A percentile compares a stretch with the other conserved stretches of the same genome.
These are phyloP conservation scores for Drosophila demipolita DNA, from an alignment of 2,888 invertebrate species.

Conservation along the genomic window DNA sequence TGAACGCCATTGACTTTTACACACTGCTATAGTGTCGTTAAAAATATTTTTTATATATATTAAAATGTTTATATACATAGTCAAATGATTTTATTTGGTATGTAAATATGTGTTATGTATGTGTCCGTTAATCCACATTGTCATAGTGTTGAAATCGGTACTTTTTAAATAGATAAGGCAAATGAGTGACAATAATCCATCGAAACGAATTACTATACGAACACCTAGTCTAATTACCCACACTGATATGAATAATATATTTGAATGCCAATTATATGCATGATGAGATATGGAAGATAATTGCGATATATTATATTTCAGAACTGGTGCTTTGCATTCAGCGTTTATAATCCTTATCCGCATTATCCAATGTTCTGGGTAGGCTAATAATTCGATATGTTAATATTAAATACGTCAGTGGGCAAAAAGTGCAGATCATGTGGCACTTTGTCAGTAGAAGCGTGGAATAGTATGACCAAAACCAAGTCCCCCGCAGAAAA, in stretches of 20 bases:
- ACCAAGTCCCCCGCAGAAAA: slow-evolving; percentile 15
- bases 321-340: slow-evolving; percentile 40
- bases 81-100: not conserved
- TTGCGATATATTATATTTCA: slow-evolving; percentile 75
- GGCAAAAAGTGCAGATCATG: slow-evolving; percentile 57
- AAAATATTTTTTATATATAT: too few relatives aligned
- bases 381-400: slow-evolving; percentile 82
- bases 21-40: not conserved
- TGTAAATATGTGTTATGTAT: not conserved
- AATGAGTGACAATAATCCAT: slow-evolving; percentile 68
- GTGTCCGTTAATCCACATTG: not conserved
- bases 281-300: slow-evolving; percentile 79
- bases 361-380: slow-evolving; percentile 83
- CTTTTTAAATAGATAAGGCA: slow-evolving; percentile 6
- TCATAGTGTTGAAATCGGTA: not conserved
- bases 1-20: too few relatives aligned
- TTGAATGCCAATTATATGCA: slow-evolving; percentile 79
- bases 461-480: slow-evolving; percentile 31
- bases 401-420: slow-evolving; percentile 70
- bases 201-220: slow-evolving; percentile 77
- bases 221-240: slow-evolving; percentile 74
- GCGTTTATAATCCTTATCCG: slow-evolving; percentile 65
- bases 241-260: slow-evolving; percentile 57
- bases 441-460: slow-evolving; percentile 49
- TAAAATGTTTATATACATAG: not conserved